These are phyloP conservation scores for Paraescarpia echinospica DNA, from an alignment of 1,140 invertebrate species.

Conservation along the genomic window DNA sequence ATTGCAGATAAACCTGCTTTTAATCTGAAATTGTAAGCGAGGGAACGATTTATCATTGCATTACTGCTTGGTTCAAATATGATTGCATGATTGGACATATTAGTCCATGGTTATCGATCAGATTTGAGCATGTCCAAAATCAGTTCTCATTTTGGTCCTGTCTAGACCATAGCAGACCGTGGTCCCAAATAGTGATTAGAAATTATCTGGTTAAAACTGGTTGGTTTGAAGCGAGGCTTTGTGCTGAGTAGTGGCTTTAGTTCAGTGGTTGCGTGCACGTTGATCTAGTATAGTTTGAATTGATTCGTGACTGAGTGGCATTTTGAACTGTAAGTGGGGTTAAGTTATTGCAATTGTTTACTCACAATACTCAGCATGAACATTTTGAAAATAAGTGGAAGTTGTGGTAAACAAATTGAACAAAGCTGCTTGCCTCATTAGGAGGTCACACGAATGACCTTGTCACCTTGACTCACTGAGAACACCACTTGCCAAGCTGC, in stretches of 20 bases:
- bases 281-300: background rate
- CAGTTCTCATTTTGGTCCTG: background rate
- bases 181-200: background rate
- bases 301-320: background rate
- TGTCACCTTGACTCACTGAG: background rate
- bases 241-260: background rate
- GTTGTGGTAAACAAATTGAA: background rate
- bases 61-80: background rate
- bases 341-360: background rate
- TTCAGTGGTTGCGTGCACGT: background rate
- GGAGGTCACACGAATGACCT: background rate
- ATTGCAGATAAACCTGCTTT: background rate
- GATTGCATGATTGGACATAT: background rate
- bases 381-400: background rate
- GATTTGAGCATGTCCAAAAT: background rate
- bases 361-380: background rate
- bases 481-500: background rate
- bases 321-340: background rate
- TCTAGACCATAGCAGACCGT: background rate
- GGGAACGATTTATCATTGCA: background rate
- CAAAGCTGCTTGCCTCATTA: background rate
- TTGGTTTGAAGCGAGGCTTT: background rate
- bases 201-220: background rate
- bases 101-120: background rate
- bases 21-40: background rate